Conservation (phyloP, 2,797 vertebrate genomes). For the Craterocephalus amniculus region DNA sequence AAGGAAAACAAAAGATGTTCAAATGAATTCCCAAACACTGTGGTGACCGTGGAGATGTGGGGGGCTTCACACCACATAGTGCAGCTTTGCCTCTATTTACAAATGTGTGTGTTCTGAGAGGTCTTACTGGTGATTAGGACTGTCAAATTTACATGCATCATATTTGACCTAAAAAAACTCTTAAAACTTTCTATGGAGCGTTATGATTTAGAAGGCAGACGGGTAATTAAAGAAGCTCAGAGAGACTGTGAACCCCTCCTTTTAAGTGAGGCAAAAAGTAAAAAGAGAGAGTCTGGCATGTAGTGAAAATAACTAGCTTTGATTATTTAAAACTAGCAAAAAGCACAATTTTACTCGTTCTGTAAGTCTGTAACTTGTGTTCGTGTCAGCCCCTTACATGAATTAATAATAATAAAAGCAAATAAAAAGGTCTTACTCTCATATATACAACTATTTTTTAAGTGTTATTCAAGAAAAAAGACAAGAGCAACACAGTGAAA, state of each 20-base stretch:
- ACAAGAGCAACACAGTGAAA: slow-evolving; percentile 14
- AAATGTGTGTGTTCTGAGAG: not conserved
- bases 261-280: not conserved
- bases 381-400: not conserved
- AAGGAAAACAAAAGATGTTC: slow-evolving; percentile 14
- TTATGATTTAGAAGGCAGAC: not conserved
- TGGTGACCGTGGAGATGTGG: slow-evolving; percentile 8
- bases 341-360: not conserved
- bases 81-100: not conserved
- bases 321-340: slow-evolving; percentile 20
- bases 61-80: not conserved
- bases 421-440: not conserved
- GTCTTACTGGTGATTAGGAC: not conserved
- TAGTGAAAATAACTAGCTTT: slow-evolving; percentile 33
- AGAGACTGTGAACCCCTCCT: slow-evolving; percentile 1
- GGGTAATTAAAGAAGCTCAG: slow-evolving; percentile 33
- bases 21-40: slow-evolving; percentile 31
- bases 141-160: not conserved
- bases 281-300: not conserved
- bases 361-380: too few species aligned
- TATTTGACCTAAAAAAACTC: not conserved
- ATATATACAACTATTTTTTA: too few species aligned
- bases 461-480: not conserved
- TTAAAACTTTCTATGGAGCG: not conserved
- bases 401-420: too few species aligned